These are phyloP conservation scores for Ophioderma brevispina DNA, from an alignment of 35 echinoderm and acorn worm genomes.

Conservation along the genomic window DNA sequence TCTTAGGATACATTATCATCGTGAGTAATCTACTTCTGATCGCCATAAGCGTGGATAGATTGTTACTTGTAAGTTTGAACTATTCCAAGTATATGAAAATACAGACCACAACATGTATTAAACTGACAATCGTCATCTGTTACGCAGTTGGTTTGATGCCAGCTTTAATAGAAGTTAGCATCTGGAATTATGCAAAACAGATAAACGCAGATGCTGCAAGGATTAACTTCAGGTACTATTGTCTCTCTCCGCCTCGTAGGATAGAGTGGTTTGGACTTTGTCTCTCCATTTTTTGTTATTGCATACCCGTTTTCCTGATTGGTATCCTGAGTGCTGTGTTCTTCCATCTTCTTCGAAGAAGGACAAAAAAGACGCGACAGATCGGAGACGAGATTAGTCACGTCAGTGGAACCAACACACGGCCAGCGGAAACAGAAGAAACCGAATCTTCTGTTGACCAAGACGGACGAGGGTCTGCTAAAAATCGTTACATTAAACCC, in stretches of 20 bases:
- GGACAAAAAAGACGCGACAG: neutral
- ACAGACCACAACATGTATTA: neutral
- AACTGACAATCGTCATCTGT: neutral
- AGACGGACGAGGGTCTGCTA: no score
- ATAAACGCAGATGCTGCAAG: neutral
- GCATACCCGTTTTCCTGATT: neutral
- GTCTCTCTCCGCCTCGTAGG: conserved; percentile 16
- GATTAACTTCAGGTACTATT: neutral
- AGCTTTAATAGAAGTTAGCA: neutral
- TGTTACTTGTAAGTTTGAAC: neutral
- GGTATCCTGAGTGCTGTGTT: neutral
- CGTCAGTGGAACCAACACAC: no score
- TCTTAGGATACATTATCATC: no score
- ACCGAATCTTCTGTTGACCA: no score
- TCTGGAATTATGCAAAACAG: neutral
- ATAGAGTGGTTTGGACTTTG: neutral
- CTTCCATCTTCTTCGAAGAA: neutral
- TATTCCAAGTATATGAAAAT: conserved; percentile 15
- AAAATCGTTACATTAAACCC: conserved; percentile 20
- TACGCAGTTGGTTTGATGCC: neutral
- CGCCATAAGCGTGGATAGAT: conserved; percentile 11
- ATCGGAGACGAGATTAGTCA: no score
- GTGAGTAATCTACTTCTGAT: neutral
- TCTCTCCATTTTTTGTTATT: neutral
- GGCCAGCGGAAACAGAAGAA: no score